Evolutionary conservation across 1,140 invertebrate genomes (phyloP).

Genomic region (Drosophila watanabei): DNA sequence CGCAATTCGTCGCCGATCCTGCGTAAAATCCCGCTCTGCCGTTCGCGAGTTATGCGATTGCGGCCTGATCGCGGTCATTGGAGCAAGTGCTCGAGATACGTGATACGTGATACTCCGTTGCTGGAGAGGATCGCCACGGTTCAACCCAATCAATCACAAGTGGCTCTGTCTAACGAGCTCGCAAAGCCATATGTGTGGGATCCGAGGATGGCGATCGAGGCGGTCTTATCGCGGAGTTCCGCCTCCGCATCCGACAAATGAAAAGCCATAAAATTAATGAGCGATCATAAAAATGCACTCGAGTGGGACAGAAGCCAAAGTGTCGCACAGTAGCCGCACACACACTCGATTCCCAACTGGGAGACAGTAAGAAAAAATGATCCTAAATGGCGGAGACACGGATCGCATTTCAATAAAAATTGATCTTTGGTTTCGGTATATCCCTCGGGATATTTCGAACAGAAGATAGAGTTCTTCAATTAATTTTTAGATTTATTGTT

Average conservation of each 20-base stretch:
- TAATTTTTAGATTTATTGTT: background rate
- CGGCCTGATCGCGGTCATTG: constrained; percentile 70
- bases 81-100: constrained; percentile 55
- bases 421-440: background rate
- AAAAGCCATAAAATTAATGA: constrained; percentile 82
- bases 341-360: constrained; percentile 31
- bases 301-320: constrained; percentile 50
- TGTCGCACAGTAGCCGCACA: constrained; percentile 50
- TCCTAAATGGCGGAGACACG: background rate
- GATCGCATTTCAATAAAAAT: constrained; percentile 6
- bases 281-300: constrained; percentile 78
- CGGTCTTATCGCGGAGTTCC: constrained; percentile 45
- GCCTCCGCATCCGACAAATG: constrained; percentile 72
- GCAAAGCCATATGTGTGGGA: constrained; percentile 31
- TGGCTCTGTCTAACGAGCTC: constrained; percentile 8
- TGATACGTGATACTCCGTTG: constrained; percentile 9
- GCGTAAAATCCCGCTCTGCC: background rate
- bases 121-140: constrained; percentile 3
- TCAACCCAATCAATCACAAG: constrained; percentile 33
- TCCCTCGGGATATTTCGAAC: background rate
- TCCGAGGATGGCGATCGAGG: constrained; percentile 13
- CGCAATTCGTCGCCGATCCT: constrained; percentile 22
- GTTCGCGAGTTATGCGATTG: constrained; percentile 59
- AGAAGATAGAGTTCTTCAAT: background rate
- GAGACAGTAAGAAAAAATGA: constrained; percentile 5